These are phyloP conservation scores for Nomada lathburiana DNA, from an alignment of 2,888 invertebrate genomes.

Conservation along the genomic window DNA sequence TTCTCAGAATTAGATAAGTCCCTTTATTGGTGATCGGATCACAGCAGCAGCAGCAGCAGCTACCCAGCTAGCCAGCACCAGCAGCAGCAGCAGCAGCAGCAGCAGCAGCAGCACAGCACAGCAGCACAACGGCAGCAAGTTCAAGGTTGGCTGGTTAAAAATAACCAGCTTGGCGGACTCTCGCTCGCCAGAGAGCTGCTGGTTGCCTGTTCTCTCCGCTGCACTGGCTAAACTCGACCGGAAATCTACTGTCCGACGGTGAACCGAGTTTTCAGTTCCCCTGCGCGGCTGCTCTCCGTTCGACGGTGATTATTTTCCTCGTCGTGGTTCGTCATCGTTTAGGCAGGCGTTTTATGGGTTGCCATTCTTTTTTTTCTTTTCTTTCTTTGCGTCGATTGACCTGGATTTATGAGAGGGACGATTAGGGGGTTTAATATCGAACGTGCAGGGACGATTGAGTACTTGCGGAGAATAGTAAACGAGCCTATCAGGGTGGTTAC, in stretches of 20 bases:
- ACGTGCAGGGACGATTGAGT: no score
- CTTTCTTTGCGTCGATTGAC: not conserved
- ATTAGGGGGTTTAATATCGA: not conserved
- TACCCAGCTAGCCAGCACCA: constrained; percentile 38
- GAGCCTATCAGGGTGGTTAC: no score
- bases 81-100: constrained; percentile 60
- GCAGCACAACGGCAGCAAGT: constrained; percentile 70
- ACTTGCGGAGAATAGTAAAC: no score
- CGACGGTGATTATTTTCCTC: not conserved
- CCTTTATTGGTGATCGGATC: constrained; percentile 80
- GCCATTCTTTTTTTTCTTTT: not conserved
- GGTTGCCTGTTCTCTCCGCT: constrained; percentile 38
- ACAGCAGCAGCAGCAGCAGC: constrained; percentile 61
- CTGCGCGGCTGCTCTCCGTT: not conserved
- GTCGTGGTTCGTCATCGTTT: not conserved
- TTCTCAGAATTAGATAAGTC: constrained; percentile 81
- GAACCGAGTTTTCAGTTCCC: constrained; percentile 12
- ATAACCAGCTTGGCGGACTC: constrained; percentile 71
- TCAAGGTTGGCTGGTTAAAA: constrained; percentile 79
- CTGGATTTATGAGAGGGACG: not conserved
- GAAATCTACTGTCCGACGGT: constrained; percentile 59
- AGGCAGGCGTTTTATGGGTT: not conserved
- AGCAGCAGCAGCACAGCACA: constrained; percentile 55
- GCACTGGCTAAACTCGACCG: constrained; percentile 51
- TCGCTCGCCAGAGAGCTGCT: constrained; percentile 50